Evolutionary conservation across 2,797 vertebrate species (phyloP).

Genomic region (Toxotes lorentzi): DNA sequence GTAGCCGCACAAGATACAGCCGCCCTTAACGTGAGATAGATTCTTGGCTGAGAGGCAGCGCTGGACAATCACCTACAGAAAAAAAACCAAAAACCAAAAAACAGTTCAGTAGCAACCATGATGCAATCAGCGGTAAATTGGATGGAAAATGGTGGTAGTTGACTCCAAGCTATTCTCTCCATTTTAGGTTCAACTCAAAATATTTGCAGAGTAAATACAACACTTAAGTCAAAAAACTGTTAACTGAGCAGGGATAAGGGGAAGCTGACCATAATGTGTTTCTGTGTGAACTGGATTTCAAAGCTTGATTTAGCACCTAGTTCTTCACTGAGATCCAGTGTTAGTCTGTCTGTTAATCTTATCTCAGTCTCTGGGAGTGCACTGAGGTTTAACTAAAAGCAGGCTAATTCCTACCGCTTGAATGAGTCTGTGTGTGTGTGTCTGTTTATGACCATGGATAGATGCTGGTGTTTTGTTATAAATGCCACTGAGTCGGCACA

Average conservation of each 20-base stretch:
- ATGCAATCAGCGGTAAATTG: background rate
- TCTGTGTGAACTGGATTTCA: conserved; percentile 16
- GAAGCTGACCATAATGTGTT: conserved; percentile 18
- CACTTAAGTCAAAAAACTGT: background rate
- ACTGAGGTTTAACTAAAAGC: conserved; percentile 56
- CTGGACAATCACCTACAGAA: conserved; percentile 93
- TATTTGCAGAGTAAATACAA: conserved; percentile 19
- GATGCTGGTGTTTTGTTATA: background rate
- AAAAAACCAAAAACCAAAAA: background rate
- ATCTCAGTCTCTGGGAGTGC: conserved; percentile 33
- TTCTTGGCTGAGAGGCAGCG: conserved; percentile 95
- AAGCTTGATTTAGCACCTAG: conserved; percentile 25
- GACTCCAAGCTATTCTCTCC: background rate
- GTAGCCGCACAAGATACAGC: conserved; percentile 94
- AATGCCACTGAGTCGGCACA: background rate
- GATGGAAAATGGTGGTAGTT: background rate
- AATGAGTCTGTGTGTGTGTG: background rate
- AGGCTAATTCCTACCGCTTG: conserved; percentile 14
- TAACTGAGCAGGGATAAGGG: background rate
- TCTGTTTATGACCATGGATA: conserved; percentile 33
- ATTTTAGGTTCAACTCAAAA: background rate
- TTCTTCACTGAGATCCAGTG: background rate
- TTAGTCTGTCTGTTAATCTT: conserved; percentile 38
- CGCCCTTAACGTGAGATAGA: conserved; percentile 94
- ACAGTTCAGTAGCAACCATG: background rate